A percentile compares a stretch with the other conserved stretches of the same genome.
These are phyloP conservation scores for Fulica atra DNA, from an alignment of 2,113 vertebrate genomes.

Conservation along the genomic window DNA sequence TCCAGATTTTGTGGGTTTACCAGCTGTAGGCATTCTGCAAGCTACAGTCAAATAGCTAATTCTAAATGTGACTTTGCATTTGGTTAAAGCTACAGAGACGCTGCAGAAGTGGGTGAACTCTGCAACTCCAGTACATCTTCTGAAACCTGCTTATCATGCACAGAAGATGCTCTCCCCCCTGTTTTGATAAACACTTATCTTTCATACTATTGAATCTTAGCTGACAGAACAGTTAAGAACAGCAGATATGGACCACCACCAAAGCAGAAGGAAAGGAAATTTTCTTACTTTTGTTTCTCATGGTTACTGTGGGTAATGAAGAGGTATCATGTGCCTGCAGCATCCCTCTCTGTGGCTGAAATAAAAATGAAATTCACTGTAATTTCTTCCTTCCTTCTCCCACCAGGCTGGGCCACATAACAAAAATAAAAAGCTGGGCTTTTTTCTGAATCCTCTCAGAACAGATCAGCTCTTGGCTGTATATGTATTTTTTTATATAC, in stretches of 20 bases:
- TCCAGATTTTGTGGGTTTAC: background rate
- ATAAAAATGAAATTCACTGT: constrained; percentile 12
- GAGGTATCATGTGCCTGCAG: constrained; percentile 83
- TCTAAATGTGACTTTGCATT: background rate
- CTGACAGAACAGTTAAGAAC: background rate
- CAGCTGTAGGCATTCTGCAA: background rate
- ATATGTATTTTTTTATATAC: background rate
- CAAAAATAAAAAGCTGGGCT: background rate
- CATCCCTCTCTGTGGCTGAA: constrained; percentile 81
- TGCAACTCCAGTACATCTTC: background rate
- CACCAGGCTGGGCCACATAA: background rate
- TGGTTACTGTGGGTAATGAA: constrained; percentile 84
- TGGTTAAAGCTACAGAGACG: background rate
- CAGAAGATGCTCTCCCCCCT: background rate
- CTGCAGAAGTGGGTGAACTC: background rate
- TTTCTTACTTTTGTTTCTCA: constrained; percentile 89
- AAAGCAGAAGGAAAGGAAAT: background rate
- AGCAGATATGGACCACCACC: background rate
- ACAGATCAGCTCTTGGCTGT: background rate
- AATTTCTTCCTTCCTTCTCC: background rate
- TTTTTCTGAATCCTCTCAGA: background rate
- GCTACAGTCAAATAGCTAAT: background rate
- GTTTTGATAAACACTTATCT: background rate
- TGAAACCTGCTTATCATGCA: background rate
- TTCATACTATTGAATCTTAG: background rate